Evolutionary conservation across 2,888 invertebrate species (phyloP).

Genomic region (Conus canariensis): DNA sequence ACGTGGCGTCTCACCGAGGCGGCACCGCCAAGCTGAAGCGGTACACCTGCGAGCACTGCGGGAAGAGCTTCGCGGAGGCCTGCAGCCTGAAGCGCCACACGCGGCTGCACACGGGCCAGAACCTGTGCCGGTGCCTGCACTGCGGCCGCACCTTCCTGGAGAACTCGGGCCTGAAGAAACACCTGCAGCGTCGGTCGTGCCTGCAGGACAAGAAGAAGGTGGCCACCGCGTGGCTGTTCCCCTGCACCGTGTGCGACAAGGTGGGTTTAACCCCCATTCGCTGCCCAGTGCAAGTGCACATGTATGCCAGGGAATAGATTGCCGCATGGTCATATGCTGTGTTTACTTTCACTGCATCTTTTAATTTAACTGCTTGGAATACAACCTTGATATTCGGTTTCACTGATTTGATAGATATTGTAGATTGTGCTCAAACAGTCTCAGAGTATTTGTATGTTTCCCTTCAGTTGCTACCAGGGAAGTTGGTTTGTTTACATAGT

Average conservation of each 20-base stretch:
- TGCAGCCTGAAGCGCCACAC: conserved; percentile 39
- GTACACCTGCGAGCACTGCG: conserved; percentile 34
- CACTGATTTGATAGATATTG: too few relatives aligned
- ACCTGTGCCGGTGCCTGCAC: conserved; percentile 38
- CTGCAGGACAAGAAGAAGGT: conserved; percentile 8
- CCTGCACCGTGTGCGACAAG: conserved; percentile 23
- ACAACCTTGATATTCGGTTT: too few relatives aligned
- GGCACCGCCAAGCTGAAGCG: background rate
- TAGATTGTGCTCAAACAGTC: too few relatives aligned
- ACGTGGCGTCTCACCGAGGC: conserved; percentile 13
- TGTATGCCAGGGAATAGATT: too few relatives aligned
- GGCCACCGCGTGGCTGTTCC: background rate
- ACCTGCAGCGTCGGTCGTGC: conserved; percentile 33
- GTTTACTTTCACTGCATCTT: too few relatives aligned
- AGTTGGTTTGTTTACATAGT: too few relatives aligned
- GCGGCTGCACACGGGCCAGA: conserved; percentile 40
- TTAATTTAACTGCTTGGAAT: too few relatives aligned
- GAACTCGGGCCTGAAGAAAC: conserved; percentile 42
- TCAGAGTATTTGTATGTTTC: too few relatives aligned
- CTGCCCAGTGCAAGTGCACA: too few relatives aligned
- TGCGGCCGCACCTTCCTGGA: conserved; percentile 41
- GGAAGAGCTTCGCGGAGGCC: conserved; percentile 38
- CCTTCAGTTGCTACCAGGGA: too few relatives aligned
- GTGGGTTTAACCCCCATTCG: background rate
- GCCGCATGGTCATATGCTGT: too few relatives aligned